Evolutionary conservation across 2,797 vertebrate genomes (phyloP), one percentile per base, ranked within the genome.

Genomic region (Anguilla megastoma): DNA sequence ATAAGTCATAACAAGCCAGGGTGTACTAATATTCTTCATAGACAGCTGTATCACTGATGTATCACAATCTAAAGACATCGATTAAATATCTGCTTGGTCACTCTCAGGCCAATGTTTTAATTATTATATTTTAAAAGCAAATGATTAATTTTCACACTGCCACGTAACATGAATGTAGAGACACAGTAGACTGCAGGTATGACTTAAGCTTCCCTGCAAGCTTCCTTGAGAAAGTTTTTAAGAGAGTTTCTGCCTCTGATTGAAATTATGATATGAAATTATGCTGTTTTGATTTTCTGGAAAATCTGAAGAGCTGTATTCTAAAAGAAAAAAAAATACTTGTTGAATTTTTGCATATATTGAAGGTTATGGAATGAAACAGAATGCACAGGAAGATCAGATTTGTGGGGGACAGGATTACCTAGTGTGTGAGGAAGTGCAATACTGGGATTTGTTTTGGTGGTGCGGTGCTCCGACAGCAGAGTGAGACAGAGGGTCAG

Each of bases 331-430:
- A 66, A 66, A 69, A 69, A 71, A 30, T 7, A 71, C 21, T 7
- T 10, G n/a, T 18, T 41, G 12, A 36, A 76, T 33, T 21, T 36
- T 18, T 76, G 10, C 30, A 36, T 76, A 60, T 87, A 58, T 66
- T 60, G 41, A 36, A n/a, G 56, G 56, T 24, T 83, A 63, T 27
- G 24, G 41, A 52, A 69, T 52, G 60, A 85, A 85, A 74, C 41
- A 14, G 60, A 88, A 63, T n/a, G 30, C 27, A 85, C 41, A 84
- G 79, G 63, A 76, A 12, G 3, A 69, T 54, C 83, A 74, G 10
- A 88, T 16, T 85, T 50, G 83, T 48, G 82, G 80, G 79, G 87
- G 30, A 63, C n/a, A 41, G 87, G 87, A 45, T 41, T 85, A 85
- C 48, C 63, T 87, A 84, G 41, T 54, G 3, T 10, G 12, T 16